phyloP scores from a whole-genome alignment of 2,113 vertebrate species.

The Passer domesticus region DNA sequence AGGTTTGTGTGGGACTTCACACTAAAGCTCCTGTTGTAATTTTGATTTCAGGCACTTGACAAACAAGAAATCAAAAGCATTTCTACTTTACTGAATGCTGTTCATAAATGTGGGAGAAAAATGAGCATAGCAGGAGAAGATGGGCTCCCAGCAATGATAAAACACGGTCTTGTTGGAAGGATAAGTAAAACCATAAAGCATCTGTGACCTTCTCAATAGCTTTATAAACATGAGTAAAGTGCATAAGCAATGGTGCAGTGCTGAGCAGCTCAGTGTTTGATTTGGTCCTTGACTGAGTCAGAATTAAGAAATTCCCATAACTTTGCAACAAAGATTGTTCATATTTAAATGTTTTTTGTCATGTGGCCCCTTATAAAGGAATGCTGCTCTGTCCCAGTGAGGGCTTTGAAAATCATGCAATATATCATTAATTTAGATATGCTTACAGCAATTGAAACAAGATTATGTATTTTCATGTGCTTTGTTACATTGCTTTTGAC shows the following conservation, averaged over 20 bases:
- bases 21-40: neutral
- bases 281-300: neutral
- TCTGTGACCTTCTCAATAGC: neutral
- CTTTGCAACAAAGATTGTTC: neutral
- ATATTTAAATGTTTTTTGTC: neutral
- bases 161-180: conserved; percentile 86
- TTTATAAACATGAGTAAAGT: neutral
- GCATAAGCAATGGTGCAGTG: neutral
- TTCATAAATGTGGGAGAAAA: conserved; percentile 81
- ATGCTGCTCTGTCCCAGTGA: neutral
- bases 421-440: neutral
- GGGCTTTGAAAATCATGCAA: neutral
- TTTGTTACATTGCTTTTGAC: neutral
- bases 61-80: conserved; percentile 73
- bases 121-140: conserved; percentile 78
- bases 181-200: conserved; percentile 81
- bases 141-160: conserved; percentile 80
- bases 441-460: neutral
- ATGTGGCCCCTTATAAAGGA: neutral
- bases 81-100: conserved; percentile 73
- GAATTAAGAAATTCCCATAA: neutral
- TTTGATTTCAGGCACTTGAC: conserved; percentile 82
- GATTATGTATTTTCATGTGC: neutral
- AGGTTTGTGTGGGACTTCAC: neutral
- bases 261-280: neutral